Evolutionary conservation across 2,888 invertebrate species (phyloP).

Genomic region (Athalia circularis): DNA sequence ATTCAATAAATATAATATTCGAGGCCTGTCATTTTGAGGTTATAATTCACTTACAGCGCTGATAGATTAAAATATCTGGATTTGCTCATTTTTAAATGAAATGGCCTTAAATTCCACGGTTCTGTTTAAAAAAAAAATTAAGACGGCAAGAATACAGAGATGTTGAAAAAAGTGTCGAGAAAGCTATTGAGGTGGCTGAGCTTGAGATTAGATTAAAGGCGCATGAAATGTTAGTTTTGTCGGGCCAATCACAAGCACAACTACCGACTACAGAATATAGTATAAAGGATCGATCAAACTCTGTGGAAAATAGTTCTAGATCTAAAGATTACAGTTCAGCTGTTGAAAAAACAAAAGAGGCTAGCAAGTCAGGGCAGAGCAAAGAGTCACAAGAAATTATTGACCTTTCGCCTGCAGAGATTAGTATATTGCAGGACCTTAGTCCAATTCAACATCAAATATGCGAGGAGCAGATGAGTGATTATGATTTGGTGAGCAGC

Average conservation of each 20-base stretch:
- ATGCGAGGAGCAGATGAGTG: neutral
- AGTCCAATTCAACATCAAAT: constrained; percentile 4
- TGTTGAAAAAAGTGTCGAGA: constrained; percentile 18
- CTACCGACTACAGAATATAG: neutral
- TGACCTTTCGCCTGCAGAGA: neutral
- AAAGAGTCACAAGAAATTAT: constrained; percentile 14
- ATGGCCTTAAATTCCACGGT: neutral
- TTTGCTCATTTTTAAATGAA: neutral
- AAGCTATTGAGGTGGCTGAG: constrained; percentile 24
- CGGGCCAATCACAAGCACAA: constrained; percentile 9
- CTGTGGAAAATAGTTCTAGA: constrained; percentile 5
- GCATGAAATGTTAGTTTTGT: neutral
- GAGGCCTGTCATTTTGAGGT: constrained; percentile 18
- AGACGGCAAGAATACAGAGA: constrained; percentile 17
- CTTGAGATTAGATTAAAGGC: constrained; percentile 13
- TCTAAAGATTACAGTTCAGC: neutral
- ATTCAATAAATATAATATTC: too few relatives aligned
- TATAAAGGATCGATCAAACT: neutral
- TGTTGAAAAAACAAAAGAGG: neutral
- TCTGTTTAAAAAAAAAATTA: constrained; percentile 23
- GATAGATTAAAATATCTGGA: neutral
- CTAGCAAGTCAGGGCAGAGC: neutral
- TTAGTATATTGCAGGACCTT: too few relatives aligned
- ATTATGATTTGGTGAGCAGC: constrained; percentile 9
- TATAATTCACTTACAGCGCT: constrained; percentile 25